phyloP scores from a whole-genome alignment of 2,113 vertebrate genomes.

The Natator depressus region DNA sequence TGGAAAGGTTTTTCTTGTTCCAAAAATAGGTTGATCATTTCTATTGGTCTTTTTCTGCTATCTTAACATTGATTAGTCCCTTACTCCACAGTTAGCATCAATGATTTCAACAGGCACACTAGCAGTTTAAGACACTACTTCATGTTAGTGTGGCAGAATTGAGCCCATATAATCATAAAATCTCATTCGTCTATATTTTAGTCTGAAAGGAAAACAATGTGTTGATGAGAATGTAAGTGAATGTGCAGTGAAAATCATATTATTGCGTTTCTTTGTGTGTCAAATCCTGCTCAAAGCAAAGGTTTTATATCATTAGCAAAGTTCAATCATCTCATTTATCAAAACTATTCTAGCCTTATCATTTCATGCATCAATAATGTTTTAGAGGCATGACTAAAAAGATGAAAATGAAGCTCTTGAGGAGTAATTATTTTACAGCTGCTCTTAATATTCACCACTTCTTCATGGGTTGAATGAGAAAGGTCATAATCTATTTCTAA shows the following conservation, averaged over 20 bases:
- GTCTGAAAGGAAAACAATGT: not conserved
- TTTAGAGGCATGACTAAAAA: not conserved
- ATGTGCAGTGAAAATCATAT: not conserved
- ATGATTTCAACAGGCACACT: not conserved
- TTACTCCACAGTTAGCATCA: not conserved
- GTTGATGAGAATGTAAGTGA: not conserved
- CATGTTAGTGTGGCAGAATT: not conserved
- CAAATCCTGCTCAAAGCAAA: not conserved
- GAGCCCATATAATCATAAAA: not conserved
- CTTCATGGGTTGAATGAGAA: not conserved
- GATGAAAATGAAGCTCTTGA: conserved; percentile 7
- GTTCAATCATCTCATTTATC: conserved; percentile 5
- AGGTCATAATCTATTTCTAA: not conserved
- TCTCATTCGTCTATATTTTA: not conserved
- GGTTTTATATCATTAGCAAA: not conserved
- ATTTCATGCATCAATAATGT: conserved; percentile 2
- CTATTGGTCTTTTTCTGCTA: no score
- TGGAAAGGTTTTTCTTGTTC: not conserved
- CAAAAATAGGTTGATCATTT: not conserved
- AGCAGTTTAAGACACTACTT: not conserved
- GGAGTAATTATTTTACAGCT: conserved; percentile 18
- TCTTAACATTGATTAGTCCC: not conserved
- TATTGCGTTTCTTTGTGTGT: not conserved
- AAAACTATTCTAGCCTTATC: not conserved
- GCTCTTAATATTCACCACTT: conserved; percentile 6